Base-by-base conservation (phyloP, 2,888 invertebrate genomes). In the Ferdinandea cuprea region DNA sequence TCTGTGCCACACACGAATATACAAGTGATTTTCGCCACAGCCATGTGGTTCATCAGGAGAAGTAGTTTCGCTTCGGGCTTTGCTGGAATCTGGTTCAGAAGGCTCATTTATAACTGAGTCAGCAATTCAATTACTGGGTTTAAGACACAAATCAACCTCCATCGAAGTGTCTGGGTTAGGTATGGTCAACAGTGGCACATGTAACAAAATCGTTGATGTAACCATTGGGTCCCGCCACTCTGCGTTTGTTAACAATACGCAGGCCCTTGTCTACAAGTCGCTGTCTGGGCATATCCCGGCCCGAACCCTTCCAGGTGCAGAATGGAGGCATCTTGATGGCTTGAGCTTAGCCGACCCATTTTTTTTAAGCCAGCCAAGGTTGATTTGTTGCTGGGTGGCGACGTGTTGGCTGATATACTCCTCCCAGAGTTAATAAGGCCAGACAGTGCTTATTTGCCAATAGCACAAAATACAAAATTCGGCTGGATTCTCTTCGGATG, bases 81-180 rank as follows among this genome's bases (percentile, higher is more conserved):
- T 59, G 3, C 11, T 59, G 4, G 59, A 42, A 13, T 44, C 42
- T 9, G 40, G 59, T 25, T 42, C 59, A 0, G 21, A 28, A 15
- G 59, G 28, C 2, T 42, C 59, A 3, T 59, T 59, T 37, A 59
- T 59, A 17, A 44, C 59, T 6, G 59, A 42, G 3, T 37, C 15
- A 15, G 37, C 37, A 37, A 13, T 15, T 37, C 37, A 37, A 37
- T 13, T 37, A 6, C 13, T 15, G 5, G 25, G n/a, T n/a, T 25
- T 13, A 7, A 21, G 8, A n/a, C 48, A 48, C 21, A 13, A 48
- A 25, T 48, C 28, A 32, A 30, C 30, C 11, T 9, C 3, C 13
- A 32, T 54, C 54, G 54, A 54, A 19, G 68, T 54, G n/a, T 68
- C 32, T 4, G 42, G 54, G 44, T 44, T 68, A 42, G 44, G 68